Conservation (phyloP, 2,113 vertebrate genomes). For the Reinhardtius hippoglossoides region DNA sequence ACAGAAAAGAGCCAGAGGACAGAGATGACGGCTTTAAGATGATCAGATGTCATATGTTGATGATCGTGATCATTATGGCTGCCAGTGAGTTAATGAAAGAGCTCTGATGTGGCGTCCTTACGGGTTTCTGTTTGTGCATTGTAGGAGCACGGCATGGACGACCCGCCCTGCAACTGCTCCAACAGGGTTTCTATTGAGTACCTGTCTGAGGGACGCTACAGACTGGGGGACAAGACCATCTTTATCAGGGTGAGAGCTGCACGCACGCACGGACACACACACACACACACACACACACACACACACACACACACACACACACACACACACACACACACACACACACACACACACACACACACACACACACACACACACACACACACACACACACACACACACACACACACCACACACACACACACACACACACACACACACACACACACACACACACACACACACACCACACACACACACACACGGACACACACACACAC, state of each 20-base stretch:
- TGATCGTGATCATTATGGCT: neutral
- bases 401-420: rapidly evolving
- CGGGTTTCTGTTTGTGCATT: neutral
- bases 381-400: conserved; percentile 4
- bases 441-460: neutral
- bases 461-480: conserved; percentile 1
- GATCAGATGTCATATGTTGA: neutral
- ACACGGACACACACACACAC: rapidly evolving
- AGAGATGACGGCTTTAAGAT: neutral
- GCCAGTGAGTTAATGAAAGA: neutral
- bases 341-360: conserved; percentile 9
- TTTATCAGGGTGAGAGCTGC: conserved; percentile 93
- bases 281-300: conserved; percentile 13
- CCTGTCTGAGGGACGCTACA: conserved; percentile 95
- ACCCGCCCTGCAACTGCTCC: conserved; percentile 94
- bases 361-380: neutral
- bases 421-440: neutral
- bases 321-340: neutral
- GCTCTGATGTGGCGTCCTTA: neutral
- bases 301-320: neutral
- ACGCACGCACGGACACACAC: no score
- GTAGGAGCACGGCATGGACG: conserved; percentile 91
- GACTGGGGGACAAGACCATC: conserved; percentile 96
- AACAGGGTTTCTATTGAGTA: conserved; percentile 97
- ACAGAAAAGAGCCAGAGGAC: neutral